phyloP scores from a whole-genome alignment of 2,888 invertebrate genomes.

The Drosophila infuscata region DNA sequence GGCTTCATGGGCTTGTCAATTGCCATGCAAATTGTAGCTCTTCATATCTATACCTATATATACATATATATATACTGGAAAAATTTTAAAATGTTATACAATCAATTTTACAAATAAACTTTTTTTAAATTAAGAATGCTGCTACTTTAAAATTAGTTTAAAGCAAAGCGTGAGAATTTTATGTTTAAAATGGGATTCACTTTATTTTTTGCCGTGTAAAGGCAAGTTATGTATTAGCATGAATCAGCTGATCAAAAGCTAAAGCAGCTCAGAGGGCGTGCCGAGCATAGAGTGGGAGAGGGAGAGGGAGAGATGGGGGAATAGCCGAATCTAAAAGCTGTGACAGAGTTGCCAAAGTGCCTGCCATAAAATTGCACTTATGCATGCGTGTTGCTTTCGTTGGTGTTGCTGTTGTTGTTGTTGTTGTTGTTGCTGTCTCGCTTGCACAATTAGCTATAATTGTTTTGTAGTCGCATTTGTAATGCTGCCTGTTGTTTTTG shows the following conservation, averaged over 20 bases:
- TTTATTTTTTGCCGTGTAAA: background rate
- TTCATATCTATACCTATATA: conserved; percentile 1
- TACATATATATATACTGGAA: background rate
- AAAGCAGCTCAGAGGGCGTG: conserved; percentile 27
- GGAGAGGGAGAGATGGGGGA: background rate
- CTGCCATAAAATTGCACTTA: conserved; percentile 49
- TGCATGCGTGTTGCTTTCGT: conserved; percentile 29
- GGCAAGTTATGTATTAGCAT: conserved; percentile 12
- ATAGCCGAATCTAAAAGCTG: conserved; percentile 32
- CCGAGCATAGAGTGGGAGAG: background rate
- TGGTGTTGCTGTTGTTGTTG: conserved; percentile 13
- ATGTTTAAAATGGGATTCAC: background rate
- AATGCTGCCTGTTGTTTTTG: conserved; percentile 31
- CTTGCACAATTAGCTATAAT: conserved; percentile 64
- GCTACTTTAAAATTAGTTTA: background rate
- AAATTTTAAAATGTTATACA: background rate
- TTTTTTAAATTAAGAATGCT: background rate
- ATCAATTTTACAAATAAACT: background rate
- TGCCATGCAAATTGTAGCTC: conserved; percentile 43
- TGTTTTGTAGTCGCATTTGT: conserved; percentile 71
- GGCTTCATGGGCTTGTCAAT: conserved; percentile 52
- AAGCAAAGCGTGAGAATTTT: background rate
- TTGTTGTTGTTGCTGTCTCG: conserved; percentile 37
- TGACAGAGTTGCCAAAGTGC: conserved; percentile 55
- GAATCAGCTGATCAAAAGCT: conserved; percentile 44